phyloP scores from a whole-genome alignment of 2,797 vertebrate species.

The Emys orbicularis region DNA sequence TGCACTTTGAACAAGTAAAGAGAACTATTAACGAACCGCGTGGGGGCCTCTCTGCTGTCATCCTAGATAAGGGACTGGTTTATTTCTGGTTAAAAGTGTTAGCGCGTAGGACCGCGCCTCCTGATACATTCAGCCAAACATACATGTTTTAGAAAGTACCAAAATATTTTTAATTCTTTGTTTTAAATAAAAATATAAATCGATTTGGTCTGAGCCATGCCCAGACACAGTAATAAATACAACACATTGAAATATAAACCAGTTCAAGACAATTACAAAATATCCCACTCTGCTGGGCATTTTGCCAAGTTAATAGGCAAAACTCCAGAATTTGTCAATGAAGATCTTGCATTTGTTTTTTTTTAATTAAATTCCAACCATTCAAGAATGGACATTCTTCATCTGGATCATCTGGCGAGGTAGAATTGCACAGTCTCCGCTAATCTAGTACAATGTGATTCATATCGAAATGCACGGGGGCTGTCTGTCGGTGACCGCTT shows the following conservation, averaged over 20 bases:
- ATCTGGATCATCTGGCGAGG: neutral
- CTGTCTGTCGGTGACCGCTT: neutral
- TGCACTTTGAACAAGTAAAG: neutral
- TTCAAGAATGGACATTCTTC: neutral
- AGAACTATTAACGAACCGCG: neutral
- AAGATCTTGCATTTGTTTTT: neutral
- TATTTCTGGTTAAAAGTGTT: neutral
- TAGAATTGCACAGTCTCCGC: neutral
- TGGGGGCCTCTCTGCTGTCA: neutral
- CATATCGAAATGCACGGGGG: neutral
- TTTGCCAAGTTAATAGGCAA: neutral
- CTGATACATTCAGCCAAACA: neutral
- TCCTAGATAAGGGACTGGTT: neutral
- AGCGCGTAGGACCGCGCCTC: accelerated
- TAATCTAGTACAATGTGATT: neutral
- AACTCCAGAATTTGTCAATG: neutral
- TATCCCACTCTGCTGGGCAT: neutral
- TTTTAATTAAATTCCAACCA: neutral
- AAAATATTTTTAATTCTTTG: slow-evolving; percentile 49
- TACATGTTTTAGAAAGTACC: neutral
- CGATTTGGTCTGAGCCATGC: neutral
- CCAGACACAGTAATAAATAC: slow-evolving; percentile 55
- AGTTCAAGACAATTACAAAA: neutral
- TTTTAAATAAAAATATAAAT: neutral
- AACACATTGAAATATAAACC: neutral